Conservation (phyloP, 2,113 vertebrate species). For the Xiphophorus hellerii region DNA sequence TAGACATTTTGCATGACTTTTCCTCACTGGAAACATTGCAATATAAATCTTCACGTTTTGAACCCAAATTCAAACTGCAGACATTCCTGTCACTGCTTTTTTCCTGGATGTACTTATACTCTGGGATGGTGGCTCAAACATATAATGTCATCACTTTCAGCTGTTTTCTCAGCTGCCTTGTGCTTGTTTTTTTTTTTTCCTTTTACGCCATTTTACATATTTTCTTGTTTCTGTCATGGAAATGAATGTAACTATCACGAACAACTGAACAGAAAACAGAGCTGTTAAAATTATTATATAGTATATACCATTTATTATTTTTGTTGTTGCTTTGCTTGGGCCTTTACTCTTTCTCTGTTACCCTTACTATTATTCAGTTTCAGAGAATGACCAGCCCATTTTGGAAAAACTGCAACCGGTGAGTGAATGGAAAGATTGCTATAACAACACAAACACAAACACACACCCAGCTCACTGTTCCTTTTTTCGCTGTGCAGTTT, state of each 20-base stretch:
- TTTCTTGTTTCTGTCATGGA: not conserved
- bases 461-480: constrained; percentile 59
- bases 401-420: constrained; percentile 66
- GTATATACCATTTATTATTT: constrained; percentile 21
- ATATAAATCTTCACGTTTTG: not conserved
- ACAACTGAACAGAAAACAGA: not conserved
- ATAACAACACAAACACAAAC: constrained; percentile 77
- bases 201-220: not conserved
- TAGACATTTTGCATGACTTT: not conserved
- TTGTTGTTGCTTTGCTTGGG: constrained; percentile 36
- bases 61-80: not conserved
- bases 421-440: constrained; percentile 76
- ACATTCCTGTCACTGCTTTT: not conserved
- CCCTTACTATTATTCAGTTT: constrained; percentile 49
- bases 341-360: constrained; percentile 30
- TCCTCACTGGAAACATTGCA: not conserved
- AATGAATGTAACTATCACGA: not conserved
- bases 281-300: not conserved
- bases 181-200: not conserved
- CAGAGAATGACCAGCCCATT: constrained; percentile 47
- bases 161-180: not conserved
- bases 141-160: not conserved
- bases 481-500: constrained; percentile 57
- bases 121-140: not conserved
- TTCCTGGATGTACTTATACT: not conserved